Evolutionary conservation across 1,140 invertebrate genomes (phyloP).

Genomic region (Zaprionus nigranus): DNA sequence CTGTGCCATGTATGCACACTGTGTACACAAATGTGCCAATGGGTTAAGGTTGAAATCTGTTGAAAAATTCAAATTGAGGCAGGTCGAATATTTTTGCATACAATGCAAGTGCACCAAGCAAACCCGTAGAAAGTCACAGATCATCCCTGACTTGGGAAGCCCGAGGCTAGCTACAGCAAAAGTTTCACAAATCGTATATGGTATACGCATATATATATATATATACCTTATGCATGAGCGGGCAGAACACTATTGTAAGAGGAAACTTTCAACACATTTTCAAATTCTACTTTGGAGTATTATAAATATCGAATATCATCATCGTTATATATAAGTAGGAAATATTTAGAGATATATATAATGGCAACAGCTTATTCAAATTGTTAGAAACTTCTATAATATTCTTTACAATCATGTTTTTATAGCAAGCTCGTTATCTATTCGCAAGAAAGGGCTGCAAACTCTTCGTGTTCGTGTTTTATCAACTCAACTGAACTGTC

Average conservation of each 20-base stretch:
- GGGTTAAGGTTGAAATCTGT: constrained; percentile 70
- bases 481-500: neutral
- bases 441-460: neutral
- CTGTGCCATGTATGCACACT: neutral
- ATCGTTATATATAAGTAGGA: neutral
- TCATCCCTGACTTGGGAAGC: too few species aligned
- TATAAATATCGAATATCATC: too few species aligned
- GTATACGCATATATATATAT: neutral
- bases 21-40: constrained; percentile 60
- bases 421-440: neutral
- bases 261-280: neutral
- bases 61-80: constrained; percentile 61
- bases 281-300: too few species aligned
- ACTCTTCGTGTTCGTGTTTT: neutral
- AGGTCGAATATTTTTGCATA: constrained; percentile 53
- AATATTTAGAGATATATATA: neutral
- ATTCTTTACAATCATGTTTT: neutral
- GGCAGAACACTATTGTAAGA: neutral
- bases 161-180: neutral
- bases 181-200: constrained; percentile 6
- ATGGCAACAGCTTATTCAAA: too few species aligned
- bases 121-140: constrained; percentile 29
- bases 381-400: neutral
- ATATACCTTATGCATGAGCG: neutral
- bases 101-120: constrained; percentile 20